Conservation (phyloP, 2,113 vertebrate species). For the Falcunculus frontatus region DNA sequence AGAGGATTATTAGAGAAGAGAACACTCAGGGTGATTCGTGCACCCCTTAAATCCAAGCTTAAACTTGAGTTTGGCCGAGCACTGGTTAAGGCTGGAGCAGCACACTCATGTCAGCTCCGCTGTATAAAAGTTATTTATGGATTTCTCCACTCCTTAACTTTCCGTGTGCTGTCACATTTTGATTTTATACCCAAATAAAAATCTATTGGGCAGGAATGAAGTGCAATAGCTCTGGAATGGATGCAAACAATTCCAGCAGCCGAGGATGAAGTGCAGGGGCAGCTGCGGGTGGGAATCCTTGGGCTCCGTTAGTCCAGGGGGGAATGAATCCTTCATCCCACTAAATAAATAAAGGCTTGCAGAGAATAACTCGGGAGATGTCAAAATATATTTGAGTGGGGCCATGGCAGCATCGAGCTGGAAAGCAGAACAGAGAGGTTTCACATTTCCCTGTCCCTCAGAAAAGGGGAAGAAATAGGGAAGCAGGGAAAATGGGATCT, state of each 20-base stretch:
- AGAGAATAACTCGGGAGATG: background rate
- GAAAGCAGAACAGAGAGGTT: background rate
- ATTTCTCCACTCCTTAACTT: conserved; percentile 33
- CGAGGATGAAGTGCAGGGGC: background rate
- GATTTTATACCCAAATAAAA: conserved; percentile 61
- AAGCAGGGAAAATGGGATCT: background rate
- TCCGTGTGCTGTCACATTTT: conserved; percentile 25
- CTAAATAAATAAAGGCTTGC: conserved; percentile 42
- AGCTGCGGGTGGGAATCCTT: conserved; percentile 41
- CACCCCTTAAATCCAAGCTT: background rate
- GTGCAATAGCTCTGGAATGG: background rate
- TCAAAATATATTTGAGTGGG: background rate
- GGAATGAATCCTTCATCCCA: conserved; percentile 30
- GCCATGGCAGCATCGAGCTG: background rate
- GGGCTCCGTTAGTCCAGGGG: background rate
- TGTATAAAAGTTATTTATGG: conserved; percentile 12
- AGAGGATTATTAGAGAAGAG: background rate
- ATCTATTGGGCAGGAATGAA: conserved; percentile 35
- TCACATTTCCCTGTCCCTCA: background rate
- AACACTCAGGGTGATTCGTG: background rate
- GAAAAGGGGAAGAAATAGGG: background rate
- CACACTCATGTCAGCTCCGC: background rate
- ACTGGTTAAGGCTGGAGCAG: background rate
- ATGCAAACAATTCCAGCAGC: conserved; percentile 40
- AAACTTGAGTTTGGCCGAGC: background rate